A percentile compares a stretch with the other conserved stretches of the same genome.
phyloP scores from a whole-genome alignment of 2,888 invertebrate species.

The Archips xylosteana region DNA sequence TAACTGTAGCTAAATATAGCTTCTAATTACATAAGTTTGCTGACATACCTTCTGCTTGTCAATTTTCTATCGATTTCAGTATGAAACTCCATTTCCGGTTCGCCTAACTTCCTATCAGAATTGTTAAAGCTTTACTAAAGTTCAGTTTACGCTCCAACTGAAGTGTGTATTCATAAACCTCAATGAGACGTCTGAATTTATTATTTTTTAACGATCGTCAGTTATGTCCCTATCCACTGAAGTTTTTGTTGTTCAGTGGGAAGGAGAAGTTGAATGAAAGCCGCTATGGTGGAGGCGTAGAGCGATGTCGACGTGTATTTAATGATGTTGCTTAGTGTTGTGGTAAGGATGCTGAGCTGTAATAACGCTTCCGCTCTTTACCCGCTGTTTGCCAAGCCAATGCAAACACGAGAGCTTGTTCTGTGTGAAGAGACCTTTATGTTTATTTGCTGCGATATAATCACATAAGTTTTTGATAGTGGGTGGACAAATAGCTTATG shows the following conservation, averaged over 20 bases:
- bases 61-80: slow-evolving; percentile 30
- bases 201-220: background rate
- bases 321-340: slow-evolving; percentile 36
- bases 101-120: slow-evolving; percentile 61
- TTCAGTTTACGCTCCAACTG: slow-evolving; percentile 61
- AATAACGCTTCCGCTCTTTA: slow-evolving; percentile 81
- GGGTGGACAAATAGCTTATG: slow-evolving; percentile 9
- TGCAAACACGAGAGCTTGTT: slow-evolving; percentile 71
- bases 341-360: slow-evolving; percentile 63
- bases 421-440: slow-evolving; percentile 56
- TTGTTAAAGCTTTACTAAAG: slow-evolving; percentile 63
- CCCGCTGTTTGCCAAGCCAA: slow-evolving; percentile 74
- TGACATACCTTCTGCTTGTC: slow-evolving; percentile 21
- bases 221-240: slow-evolving; percentile 44
- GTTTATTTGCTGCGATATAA: slow-evolving; percentile 53
- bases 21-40: slow-evolving; percentile 4
- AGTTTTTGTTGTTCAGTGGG: background rate
- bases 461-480: slow-evolving; percentile 34
- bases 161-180: slow-evolving; percentile 48
- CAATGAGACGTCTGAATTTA: slow-evolving; percentile 36
- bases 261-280: background rate
- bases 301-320: slow-evolving; percentile 22
- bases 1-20: background rate
- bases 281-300: slow-evolving; percentile 47
- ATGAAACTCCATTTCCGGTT: slow-evolving; percentile 53